Evolutionary conservation across 1,140 invertebrate genomes (phyloP), one percentile per base, ranked within the genome.

Genomic region (Penaeus japonicus): DNA sequence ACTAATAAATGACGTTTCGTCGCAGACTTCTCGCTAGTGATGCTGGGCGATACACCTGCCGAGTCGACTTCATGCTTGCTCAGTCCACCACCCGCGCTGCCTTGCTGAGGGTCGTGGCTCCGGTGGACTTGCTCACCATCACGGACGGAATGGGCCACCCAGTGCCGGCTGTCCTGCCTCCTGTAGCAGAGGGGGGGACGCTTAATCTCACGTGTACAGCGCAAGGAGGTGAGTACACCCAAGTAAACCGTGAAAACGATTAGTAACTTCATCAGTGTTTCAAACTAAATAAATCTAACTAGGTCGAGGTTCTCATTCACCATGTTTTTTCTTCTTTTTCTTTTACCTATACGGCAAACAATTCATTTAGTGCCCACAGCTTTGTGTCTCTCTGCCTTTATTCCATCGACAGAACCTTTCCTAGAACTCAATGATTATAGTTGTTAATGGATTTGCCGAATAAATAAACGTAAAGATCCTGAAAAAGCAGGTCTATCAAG

Each of bases 171-270:
- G 85, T 81, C 4, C 54, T 89, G 18, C 24, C 80, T 12, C 89
- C 89, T 22, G 85, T 90, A 55, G 83, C 89, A 10, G 89, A 90
- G 54, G 89, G 89, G 2, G 89, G 89, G 5, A 90, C 89, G 10
- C 83, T 90, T 22, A 90, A 90, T 57, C 65, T 90, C 47, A 90
- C 89, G 53, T 90, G 89, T 54, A 89, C 87, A 22, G 89, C 89
- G 54, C 65, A 70, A 55, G 89, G 89, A 54, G 89, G 89, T 90
- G n/a, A 87, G 85, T 86, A 39, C 27, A 12, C 10, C 47, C 47
- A 7, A 47, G 47, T n/a, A n/a, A n/a, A n/a, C n/a, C n/a, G n/a
- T n/a, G n/a, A n/a, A n/a, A n/a, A n/a, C n/a, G n/a, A n/a, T n/a
- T n/a, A n/a, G n/a, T n/a, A n/a, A n/a, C n/a, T n/a, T n/a, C n/a